A percentile compares a stretch with the other conserved stretches of the same genome.
phyloP scores from a whole-genome alignment of 2,113 vertebrate genomes.

The Cinclus cinclus region DNA sequence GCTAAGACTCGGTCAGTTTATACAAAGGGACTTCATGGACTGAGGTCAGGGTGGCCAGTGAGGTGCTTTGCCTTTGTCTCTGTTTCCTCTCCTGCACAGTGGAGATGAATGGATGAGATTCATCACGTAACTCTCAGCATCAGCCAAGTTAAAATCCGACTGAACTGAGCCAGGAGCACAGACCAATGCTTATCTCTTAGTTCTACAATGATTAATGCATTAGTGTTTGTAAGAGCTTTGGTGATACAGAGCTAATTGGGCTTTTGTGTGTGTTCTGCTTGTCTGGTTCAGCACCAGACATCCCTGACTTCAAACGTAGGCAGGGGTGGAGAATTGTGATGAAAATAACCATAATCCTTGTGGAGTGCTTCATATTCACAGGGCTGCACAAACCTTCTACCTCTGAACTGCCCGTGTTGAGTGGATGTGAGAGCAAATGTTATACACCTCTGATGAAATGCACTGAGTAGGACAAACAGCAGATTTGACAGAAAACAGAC shows the following conservation, averaged over 20 bases:
- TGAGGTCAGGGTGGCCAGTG: background rate
- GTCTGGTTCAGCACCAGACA: constrained; percentile 45
- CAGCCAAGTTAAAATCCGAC: background rate
- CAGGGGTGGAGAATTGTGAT: background rate
- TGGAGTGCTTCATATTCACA: background rate
- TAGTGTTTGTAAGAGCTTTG: constrained; percentile 49
- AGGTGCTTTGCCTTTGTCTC: constrained; percentile 12
- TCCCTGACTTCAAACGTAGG: constrained; percentile 20
- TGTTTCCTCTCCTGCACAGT: background rate
- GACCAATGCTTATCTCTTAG: background rate
- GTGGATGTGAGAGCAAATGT: background rate
- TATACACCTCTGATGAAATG: background rate
- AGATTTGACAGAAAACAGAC: background rate
- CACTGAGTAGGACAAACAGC: background rate
- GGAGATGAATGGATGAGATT: background rate
- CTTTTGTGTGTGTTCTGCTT: constrained; percentile 37
- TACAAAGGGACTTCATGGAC: background rate
- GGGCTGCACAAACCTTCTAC: background rate
- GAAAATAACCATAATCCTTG: constrained; percentile 38
- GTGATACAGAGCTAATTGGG: constrained; percentile 45
- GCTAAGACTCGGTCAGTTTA: background rate
- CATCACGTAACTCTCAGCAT: background rate
- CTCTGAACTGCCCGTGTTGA: background rate
- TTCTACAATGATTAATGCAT: constrained; percentile 47
- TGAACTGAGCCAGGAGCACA: background rate